Base-by-base conservation (phyloP, 2,797 vertebrate genomes). In the Orestias chungarensis region DNA sequence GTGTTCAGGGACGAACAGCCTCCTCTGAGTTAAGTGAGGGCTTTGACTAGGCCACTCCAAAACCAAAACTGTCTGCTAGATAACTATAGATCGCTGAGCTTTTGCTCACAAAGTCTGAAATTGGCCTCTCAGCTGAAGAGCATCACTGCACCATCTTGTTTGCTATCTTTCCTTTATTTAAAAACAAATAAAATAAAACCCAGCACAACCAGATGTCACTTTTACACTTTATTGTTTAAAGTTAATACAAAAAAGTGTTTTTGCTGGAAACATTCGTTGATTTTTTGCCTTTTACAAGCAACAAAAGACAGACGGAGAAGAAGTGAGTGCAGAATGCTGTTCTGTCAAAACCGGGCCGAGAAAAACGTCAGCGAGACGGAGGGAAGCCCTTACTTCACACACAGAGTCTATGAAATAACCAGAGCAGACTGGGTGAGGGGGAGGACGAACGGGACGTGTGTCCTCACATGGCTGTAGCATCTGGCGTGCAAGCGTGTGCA, bases 161-260 rank as follows among this genome's bases (percentile, higher is more conserved):
- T n/a, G 12, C 7, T 42, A 4, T 42, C 40, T 42, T 42, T 42
- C 8, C 40, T 42, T 38, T 42, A 42, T 42, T 42, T 10, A 7
- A 42, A 5, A 9, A 42, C 12, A 10, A 42, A 42, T 42, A 42
- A 11, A 42, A 10, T 47, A 6, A 79, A 61, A 68, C 50, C 9
- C 2, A 14, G 9, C 73, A 38, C 42, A 4, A 1, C 17, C 2
- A 75, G 80, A 74, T 23, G 57, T 79, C 86, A 84, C 85, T 93
- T 92, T 86, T 89, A 87, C 82, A 89, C 87, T 94, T 95, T 95
- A 95, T 94, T 94, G 89, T 94, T 94, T 92, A 93, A 94, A 94
- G 88, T 92, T 80, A 78, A 91, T 95, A 94, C 91, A 95, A 95
- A 95, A 93, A 94, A 88, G 89, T 82, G 86, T 87, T 88, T 87